Base-by-base conservation (phyloP, 2,113 vertebrate species). In the Anolis carolinensis region DNA sequence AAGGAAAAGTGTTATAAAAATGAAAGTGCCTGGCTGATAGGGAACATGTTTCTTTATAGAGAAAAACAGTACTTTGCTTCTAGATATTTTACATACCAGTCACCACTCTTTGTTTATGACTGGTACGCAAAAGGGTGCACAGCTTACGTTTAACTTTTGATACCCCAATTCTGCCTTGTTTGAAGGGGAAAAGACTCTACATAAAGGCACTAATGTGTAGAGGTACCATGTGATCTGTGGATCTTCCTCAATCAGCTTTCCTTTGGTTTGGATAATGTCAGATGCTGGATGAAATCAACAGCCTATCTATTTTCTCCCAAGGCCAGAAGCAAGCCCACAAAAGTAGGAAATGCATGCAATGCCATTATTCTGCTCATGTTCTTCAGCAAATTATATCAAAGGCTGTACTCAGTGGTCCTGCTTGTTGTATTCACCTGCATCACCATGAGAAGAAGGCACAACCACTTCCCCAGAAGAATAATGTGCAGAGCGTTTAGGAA, bases 401-500 rank as follows among this genome's bases (percentile, higher is more conserved):
- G 34, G 14, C 2, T 32, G 16, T 36, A 36, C 20, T 39, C 34
- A n/a, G 10, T 44, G 39, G 39, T 83, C 36, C 59, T 55, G 5
- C 59, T 75, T 70, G 36, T 59, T 77, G 78, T 7, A 88, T 90
- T 21, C 91, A 97, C 97, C 96, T 88, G 87, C 20, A 23, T 91
- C 91, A 16, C 87, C 85, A 85, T 92, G 94, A n/a, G 90, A 70
- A 52, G 94, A 70, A 52, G 94, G 91, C 2, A 90, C 67, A 71
- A 88, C 91, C 83, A 79, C 70, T 14, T 96, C 93, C 87, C 93
- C 90, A 70, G 94, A 87, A 27, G 95, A 92, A 50, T 78, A 88
- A 9, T 86, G 95, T 59, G 93, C 91, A 78, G 95, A 84, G 7
- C 93, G 93, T 71, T 95, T 96, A 80, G 97, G 97, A 88, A 96